phyloP scores from a whole-genome alignment of 2,113 vertebrate genomes.

The Diadophis punctatus region DNA sequence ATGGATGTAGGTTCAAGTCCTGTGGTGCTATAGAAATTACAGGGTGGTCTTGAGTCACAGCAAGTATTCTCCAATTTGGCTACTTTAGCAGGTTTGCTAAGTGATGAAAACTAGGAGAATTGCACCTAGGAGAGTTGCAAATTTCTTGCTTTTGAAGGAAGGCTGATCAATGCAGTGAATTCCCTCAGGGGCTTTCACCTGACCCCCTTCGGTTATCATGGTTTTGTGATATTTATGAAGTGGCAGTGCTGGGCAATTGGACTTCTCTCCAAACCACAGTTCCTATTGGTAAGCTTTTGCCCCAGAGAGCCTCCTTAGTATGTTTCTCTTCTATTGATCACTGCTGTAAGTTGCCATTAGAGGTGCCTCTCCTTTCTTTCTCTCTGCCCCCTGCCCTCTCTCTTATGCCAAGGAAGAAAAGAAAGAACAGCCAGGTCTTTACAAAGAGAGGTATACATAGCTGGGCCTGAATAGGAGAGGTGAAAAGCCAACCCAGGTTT shows the following conservation, averaged over 20 bases:
- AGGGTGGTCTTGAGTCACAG: background rate
- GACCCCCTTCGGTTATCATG: slow-evolving; percentile 51
- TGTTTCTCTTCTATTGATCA: slow-evolving; percentile 60
- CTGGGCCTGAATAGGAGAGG: slow-evolving; percentile 36
- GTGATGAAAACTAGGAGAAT: background rate
- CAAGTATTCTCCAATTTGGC: background rate
- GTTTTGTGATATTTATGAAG: slow-evolving; percentile 41
- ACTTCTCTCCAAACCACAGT: slow-evolving; percentile 31
- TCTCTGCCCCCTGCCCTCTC: background rate
- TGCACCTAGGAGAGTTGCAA: too few relatives aligned
- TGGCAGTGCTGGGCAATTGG: slow-evolving; percentile 10
- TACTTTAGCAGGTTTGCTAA: background rate
- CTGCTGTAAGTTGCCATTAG: slow-evolving; percentile 56
- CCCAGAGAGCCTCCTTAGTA: slow-evolving; percentile 55
- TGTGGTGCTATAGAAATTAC: background rate
- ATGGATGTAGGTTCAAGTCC: background rate
- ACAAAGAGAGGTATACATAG: slow-evolving; percentile 18
- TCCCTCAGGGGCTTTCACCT: slow-evolving; percentile 33
- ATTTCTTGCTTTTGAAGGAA: background rate
- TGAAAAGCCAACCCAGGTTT: slow-evolving; percentile 1
- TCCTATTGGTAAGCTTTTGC: slow-evolving; percentile 51
- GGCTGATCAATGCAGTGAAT: slow-evolving; percentile 30
- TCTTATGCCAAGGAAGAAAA: background rate
- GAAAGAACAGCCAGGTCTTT: slow-evolving; percentile 23
- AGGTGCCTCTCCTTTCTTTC: slow-evolving; percentile 33